These are phyloP conservation scores for Thripadectes ignobilis DNA, from an alignment of 2,797 vertebrate species.

Conservation along the genomic window DNA sequence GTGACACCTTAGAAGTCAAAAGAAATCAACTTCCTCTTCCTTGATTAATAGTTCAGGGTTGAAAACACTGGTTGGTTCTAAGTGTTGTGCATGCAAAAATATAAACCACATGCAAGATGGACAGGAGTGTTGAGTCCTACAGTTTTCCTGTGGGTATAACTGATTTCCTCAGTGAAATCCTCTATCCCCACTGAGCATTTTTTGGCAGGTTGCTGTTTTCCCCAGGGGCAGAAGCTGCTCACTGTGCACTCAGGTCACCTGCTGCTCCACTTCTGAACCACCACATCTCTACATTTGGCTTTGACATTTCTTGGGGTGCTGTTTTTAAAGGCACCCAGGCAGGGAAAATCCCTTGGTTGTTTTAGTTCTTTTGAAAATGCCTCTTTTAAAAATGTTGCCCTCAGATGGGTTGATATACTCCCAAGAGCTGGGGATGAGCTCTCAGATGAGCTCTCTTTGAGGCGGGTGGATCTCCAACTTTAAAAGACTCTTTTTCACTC, in stretches of 20 bases:
- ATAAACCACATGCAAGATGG: neutral
- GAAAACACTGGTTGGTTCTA: neutral
- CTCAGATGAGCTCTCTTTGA: neutral
- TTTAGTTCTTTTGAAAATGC: neutral
- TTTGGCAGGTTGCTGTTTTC: neutral
- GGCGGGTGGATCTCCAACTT: neutral
- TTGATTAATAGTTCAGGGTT: neutral
- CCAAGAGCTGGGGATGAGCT: neutral
- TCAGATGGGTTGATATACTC: neutral
- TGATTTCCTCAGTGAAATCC: constrained; percentile 15
- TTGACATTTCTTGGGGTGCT: neutral
- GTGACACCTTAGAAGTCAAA: constrained; percentile 29
- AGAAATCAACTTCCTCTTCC: constrained; percentile 29
- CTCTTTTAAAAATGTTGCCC: neutral
- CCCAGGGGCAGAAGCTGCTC: neutral
- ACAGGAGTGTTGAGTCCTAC: neutral
- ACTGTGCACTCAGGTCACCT: neutral
- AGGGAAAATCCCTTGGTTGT: neutral
- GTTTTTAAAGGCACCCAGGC: neutral
- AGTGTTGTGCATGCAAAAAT: neutral
- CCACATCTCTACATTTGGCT: neutral
- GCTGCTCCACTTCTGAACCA: neutral
- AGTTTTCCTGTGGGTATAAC: neutral
- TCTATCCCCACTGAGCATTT: neutral
- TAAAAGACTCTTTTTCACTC: neutral